A percentile compares a stretch with the other conserved stretches of the same genome.
Evolutionary conservation across 2,797 vertebrate genomes (phyloP).

Genomic region (Okamejei kenojei): DNA sequence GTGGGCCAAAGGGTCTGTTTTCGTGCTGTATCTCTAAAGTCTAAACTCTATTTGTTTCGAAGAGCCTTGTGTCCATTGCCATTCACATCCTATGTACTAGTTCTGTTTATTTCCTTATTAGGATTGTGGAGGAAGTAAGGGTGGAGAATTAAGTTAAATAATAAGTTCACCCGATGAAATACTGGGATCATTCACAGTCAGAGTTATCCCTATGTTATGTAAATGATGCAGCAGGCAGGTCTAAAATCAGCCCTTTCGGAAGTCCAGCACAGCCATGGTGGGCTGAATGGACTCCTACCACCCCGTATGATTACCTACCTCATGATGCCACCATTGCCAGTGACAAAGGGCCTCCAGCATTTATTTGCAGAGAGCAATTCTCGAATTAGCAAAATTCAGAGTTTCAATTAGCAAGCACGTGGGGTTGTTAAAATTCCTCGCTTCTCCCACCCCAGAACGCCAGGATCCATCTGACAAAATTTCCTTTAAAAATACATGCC

Average conservation of each 20-base stretch:
- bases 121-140: background rate
- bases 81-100: background rate
- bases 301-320: too few species aligned
- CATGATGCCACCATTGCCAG: background rate
- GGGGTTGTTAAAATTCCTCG: background rate
- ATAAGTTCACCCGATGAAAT: background rate
- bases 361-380: background rate
- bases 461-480: background rate
- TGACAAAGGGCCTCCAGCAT: background rate
- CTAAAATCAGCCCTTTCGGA: background rate
- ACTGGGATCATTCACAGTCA: background rate
- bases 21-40: too few species aligned
- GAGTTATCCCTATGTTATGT: background rate
- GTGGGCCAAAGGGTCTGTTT: too few species aligned
- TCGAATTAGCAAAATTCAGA: too few species aligned
- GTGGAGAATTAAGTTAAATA: background rate
- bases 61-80: background rate
- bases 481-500: background rate
- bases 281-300: background rate
- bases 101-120: background rate
- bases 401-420: too few species aligned
- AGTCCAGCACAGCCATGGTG: background rate
- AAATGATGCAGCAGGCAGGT: background rate
- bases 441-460: background rate
- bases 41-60: background rate